phyloP scores from a whole-genome alignment of 1,140 invertebrate genomes.

The Caerostris extrusa region DNA sequence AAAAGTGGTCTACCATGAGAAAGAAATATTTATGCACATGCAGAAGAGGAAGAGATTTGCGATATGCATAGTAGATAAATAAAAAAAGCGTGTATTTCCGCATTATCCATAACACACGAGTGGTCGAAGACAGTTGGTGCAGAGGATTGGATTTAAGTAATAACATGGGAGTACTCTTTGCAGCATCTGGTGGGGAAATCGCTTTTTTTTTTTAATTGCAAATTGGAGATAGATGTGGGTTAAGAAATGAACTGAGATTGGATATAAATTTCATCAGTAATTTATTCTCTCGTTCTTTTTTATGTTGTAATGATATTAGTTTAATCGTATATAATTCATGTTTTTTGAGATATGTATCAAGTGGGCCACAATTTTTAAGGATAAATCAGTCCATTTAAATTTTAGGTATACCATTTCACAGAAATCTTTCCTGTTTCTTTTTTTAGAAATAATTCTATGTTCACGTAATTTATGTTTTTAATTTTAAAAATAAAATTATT shows the following conservation, averaged over 20 bases:
- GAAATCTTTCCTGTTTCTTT: too few relatives aligned
- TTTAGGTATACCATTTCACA: too few relatives aligned
- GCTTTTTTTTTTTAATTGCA: background rate
- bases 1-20: conserved; percentile 3
- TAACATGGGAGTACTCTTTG: background rate
- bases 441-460: too few relatives aligned
- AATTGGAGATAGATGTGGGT: background rate
- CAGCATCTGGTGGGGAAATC: background rate
- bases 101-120: background rate
- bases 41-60: conserved; percentile 5
- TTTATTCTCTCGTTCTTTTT: background rate
- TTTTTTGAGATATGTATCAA: too few relatives aligned
- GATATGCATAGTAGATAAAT: background rate
- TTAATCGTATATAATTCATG: too few relatives aligned
- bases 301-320: too few relatives aligned
- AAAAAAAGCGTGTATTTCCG: background rate
- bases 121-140: background rate
- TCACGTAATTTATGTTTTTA: too few relatives aligned
- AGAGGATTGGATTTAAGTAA: background rate
- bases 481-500: too few relatives aligned
- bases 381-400: too few relatives aligned
- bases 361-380: too few relatives aligned
- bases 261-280: background rate
- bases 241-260: background rate
- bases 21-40: background rate